A percentile compares a stretch with the other conserved stretches of the same genome.
phyloP scores from a whole-genome alignment of 2,888 invertebrate genomes.

The Scaeva pyrastri region DNA sequence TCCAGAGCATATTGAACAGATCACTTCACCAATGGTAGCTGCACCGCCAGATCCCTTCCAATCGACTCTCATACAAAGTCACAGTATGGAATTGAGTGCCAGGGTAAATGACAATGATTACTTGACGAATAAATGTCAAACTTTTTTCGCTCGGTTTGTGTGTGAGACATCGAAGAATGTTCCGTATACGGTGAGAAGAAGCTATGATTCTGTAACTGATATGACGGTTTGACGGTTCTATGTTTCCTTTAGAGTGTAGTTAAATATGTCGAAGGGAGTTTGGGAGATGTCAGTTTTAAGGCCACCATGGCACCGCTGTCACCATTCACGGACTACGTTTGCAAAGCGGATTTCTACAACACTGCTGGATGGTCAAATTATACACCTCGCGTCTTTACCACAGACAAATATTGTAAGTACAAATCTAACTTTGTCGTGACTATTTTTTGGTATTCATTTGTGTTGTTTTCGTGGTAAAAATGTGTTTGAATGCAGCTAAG shows the following conservation, averaged over 20 bases:
- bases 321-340: slow-evolving; percentile 80
- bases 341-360: slow-evolving; percentile 80
- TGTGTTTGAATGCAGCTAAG: no score
- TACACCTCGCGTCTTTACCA: slow-evolving; percentile 64
- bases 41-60: slow-evolving; percentile 75
- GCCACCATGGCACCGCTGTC: slow-evolving; percentile 80
- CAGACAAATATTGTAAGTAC: slow-evolving; percentile 79
- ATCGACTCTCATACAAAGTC: slow-evolving; percentile 75
- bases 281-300: slow-evolving; percentile 79
- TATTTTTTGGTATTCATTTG: neutral
- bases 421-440: neutral
- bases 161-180: slow-evolving; percentile 77
- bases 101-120: slow-evolving; percentile 78
- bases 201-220: neutral
- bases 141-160: slow-evolving; percentile 80
- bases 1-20: slow-evolving; percentile 77
- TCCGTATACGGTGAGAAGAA: slow-evolving; percentile 69
- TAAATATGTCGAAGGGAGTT: slow-evolving; percentile 79
- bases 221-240: neutral
- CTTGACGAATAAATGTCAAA: slow-evolving; percentile 79
- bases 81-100: slow-evolving; percentile 80
- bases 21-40: slow-evolving; percentile 79
- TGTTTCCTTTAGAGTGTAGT: slow-evolving; percentile 77
- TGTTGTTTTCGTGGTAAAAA: neutral
- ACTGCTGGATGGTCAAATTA: slow-evolving; percentile 80